Percentiles rank a stretch among this genome's conserved stretches.
Evolutionary conservation across 2,113 vertebrate species (phyloP).

Genomic region (Eptatretus burgeri): DNA sequence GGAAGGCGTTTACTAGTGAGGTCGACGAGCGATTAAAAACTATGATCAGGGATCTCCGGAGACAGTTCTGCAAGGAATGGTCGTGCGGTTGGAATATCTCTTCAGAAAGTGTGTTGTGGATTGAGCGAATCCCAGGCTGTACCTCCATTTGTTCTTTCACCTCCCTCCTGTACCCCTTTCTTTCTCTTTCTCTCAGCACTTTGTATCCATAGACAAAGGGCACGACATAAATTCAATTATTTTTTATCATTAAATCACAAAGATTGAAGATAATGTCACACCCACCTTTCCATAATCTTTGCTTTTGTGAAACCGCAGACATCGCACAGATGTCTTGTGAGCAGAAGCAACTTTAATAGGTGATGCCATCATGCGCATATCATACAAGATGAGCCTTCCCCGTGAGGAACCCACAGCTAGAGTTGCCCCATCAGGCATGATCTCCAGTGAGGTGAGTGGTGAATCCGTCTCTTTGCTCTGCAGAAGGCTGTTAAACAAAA

Average conservation of each 20-base stretch:
- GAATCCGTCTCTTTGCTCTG: slow-evolving; percentile 40
- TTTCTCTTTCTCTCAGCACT: too few species aligned
- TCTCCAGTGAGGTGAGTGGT: slow-evolving; percentile 63
- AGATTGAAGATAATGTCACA: background rate
- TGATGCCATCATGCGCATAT: slow-evolving; percentile 51
- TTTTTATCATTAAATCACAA: background rate
- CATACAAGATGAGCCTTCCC: slow-evolving; percentile 63
- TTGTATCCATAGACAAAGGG: too few species aligned
- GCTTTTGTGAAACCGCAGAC: slow-evolving; percentile 44
- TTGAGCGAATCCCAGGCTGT: too few species aligned
- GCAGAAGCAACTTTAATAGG: slow-evolving; percentile 39
- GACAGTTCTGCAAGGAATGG: too few species aligned
- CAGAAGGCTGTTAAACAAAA: slow-evolving; percentile 19
- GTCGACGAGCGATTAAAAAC: too few species aligned
- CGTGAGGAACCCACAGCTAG: slow-evolving; percentile 58
- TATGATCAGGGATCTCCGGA: too few species aligned
- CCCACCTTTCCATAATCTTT: slow-evolving; percentile 31
- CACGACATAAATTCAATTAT: too few species aligned
- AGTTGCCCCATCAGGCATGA: slow-evolving; percentile 53
- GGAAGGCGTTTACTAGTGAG: too few species aligned
- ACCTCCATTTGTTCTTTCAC: too few species aligned
- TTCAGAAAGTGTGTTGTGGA: too few species aligned
- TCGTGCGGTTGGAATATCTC: too few species aligned
- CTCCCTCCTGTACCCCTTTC: too few species aligned
- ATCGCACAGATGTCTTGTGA: slow-evolving; percentile 74